Evolutionary conservation across 2,797 vertebrate genomes (phyloP).

Genomic region (Philypnodon macrostomus): DNA sequence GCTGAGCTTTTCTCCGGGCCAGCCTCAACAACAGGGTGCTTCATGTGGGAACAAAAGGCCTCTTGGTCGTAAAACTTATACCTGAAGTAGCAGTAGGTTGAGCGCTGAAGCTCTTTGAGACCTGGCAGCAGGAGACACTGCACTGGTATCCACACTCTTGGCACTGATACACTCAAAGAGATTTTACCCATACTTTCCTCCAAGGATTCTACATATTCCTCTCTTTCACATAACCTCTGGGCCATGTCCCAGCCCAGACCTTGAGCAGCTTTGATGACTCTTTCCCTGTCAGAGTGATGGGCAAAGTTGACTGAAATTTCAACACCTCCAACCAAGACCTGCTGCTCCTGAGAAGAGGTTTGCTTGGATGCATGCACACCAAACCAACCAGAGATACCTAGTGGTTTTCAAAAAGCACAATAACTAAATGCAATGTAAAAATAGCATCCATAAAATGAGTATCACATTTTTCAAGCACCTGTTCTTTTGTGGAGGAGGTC

Average conservation of each 20-base stretch:
- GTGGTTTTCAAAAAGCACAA: neutral
- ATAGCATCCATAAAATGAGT: neutral
- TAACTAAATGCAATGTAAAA: neutral
- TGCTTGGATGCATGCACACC: conserved; percentile 74
- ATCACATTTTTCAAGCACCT: conserved; percentile 49
- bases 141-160: conserved; percentile 85
- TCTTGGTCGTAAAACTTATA: conserved; percentile 87
- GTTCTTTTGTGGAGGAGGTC: conserved; percentile 76
- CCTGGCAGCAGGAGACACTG: conserved; percentile 82
- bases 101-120: conserved; percentile 73
- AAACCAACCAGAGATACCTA: conserved; percentile 94
- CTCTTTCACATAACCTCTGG: conserved; percentile 15
- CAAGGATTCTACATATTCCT: conserved; percentile 48
- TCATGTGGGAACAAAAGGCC: conserved; percentile 82
- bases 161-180: conserved; percentile 78
- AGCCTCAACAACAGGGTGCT: conserved; percentile 74
- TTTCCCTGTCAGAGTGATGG: conserved; percentile 82
- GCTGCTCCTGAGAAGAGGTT: conserved; percentile 49
- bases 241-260: conserved; percentile 79
- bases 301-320: conserved; percentile 85
- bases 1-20: conserved; percentile 51
- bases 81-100: conserved; percentile 88
- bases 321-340: conserved; percentile 84
- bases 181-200: conserved; percentile 33
- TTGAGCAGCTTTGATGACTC: conserved; percentile 80